A percentile compares a stretch with the other conserved stretches of the same genome.
phyloP scores from a whole-genome alignment of 2,797 vertebrate species.

The Melanotaenia nigrans region DNA sequence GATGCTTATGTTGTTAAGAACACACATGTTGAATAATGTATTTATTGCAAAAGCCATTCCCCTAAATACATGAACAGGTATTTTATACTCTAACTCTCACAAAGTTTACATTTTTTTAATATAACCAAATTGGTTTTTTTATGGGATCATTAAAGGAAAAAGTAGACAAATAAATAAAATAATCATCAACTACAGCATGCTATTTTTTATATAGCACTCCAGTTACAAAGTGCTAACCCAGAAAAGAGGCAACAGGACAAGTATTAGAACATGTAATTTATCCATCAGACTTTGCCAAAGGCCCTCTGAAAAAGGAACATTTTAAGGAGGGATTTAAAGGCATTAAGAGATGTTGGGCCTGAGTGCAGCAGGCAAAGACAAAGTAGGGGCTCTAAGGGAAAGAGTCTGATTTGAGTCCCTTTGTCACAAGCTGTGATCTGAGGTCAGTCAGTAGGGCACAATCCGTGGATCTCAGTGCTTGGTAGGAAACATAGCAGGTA shows the following conservation, averaged over 20 bases:
- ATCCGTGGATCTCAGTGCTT: background rate
- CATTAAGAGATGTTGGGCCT: background rate
- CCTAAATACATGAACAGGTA: no score
- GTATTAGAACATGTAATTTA: background rate
- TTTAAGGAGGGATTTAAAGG: background rate
- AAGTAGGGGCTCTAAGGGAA: background rate
- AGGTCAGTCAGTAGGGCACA: background rate
- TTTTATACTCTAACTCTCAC: no score
- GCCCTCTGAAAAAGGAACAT: background rate
- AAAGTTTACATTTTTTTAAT: no score
- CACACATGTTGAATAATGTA: background rate
- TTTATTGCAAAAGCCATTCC: background rate
- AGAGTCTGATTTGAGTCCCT: background rate
- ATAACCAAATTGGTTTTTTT: background rate
- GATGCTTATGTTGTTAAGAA: no score
- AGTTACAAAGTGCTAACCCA: background rate
- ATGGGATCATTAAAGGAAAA: background rate
- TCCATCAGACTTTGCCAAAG: background rate
- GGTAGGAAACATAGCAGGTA: background rate
- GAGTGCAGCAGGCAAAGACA: background rate
- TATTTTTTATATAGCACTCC: no score
- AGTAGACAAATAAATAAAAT: background rate
- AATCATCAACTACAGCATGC: no score
- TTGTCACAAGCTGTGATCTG: background rate
- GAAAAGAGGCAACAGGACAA: background rate